Conservation (phyloP, 2,113 vertebrate species). For the Rhegmatorhina hoffmannsi region DNA sequence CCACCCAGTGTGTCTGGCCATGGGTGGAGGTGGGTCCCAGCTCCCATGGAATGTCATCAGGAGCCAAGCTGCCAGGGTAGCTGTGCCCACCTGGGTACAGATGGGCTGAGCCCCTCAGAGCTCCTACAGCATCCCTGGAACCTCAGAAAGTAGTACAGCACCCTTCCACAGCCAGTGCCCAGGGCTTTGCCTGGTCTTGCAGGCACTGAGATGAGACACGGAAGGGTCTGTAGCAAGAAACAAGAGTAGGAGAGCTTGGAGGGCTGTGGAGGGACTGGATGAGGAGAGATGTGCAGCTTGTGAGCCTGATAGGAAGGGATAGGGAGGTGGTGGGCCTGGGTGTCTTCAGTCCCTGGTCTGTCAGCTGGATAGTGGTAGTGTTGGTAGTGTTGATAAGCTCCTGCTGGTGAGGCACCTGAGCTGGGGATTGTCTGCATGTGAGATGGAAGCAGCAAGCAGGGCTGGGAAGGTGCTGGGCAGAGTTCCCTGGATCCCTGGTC, state of each 20-base stretch:
- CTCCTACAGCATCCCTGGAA: background rate
- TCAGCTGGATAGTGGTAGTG: rapidly evolving
- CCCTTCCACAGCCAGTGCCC: background rate
- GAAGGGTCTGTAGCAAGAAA: background rate
- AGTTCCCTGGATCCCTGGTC: background rate
- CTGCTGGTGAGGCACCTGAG: rapidly evolving
- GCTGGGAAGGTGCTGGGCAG: background rate
- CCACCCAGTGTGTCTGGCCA: rapidly evolving
- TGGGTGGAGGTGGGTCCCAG: background rate
- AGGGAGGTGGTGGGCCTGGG: background rate
- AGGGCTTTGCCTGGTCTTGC: background rate
- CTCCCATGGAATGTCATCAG: rapidly evolving
- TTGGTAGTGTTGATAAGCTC: background rate
- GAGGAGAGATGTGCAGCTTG: background rate
- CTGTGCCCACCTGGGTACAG: background rate
- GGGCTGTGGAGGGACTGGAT: background rate
- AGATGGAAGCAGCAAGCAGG: background rate
- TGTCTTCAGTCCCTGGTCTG: background rate
- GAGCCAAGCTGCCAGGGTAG: background rate
- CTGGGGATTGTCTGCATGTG: rapidly evolving
- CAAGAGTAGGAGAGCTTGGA: background rate
- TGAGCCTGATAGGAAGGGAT: background rate
- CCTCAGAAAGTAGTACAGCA: background rate
- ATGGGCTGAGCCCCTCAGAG: rapidly evolving
- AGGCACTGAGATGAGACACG: background rate